These are phyloP conservation scores for Eupithecia pulchellata DNA, from an alignment of 2,888 invertebrate species.

Conservation along the genomic window DNA sequence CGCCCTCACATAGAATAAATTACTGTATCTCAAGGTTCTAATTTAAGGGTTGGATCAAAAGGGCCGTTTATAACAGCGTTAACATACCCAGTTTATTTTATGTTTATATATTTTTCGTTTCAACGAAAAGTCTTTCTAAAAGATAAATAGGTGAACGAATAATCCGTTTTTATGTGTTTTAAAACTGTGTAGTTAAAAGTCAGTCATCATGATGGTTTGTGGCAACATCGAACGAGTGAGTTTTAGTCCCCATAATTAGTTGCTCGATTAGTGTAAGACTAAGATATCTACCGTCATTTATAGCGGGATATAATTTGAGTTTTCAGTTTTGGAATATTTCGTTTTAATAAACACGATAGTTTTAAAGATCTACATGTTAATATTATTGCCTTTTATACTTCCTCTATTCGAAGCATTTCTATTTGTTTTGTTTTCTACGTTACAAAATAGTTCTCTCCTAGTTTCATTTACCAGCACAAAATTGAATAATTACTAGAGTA, in stretches of 20 bases:
- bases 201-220: neutral
- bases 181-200: neutral
- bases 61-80: neutral
- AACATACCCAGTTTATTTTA: neutral
- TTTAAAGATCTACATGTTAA: too few relatives aligned
- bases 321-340: too few relatives aligned
- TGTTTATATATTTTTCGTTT: neutral
- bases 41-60: conserved; percentile 4
- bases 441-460: too few relatives aligned
- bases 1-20: neutral
- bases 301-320: too few relatives aligned
- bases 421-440: too few relatives aligned
- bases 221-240: neutral
- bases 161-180: neutral
- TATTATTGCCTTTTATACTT: too few relatives aligned
- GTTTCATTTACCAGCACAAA: too few relatives aligned
- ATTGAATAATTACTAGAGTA: too few relatives aligned
- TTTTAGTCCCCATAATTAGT: neutral
- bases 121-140: neutral
- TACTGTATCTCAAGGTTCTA: neutral
- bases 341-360: too few relatives aligned
- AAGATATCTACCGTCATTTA: too few relatives aligned
- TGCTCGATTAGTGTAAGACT: neutral
- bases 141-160: neutral
- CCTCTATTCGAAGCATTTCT: too few relatives aligned